phyloP scores from a whole-genome alignment of 2,888 invertebrate genomes.

The Trypoxylon attenuatum region DNA sequence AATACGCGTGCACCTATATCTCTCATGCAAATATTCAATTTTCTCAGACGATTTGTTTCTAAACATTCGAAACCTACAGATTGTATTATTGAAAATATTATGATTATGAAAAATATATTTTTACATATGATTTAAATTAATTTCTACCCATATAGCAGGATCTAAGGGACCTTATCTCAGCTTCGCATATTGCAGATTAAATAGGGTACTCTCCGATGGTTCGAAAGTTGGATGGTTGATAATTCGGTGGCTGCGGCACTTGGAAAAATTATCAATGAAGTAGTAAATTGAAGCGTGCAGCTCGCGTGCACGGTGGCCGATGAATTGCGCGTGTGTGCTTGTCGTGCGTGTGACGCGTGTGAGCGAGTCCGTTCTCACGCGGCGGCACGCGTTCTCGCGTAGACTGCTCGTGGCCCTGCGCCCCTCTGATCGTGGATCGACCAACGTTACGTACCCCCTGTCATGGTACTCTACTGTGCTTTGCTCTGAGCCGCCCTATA shows the following conservation, averaged over 20 bases:
- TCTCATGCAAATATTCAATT: background rate
- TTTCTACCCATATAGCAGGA: too few species aligned
- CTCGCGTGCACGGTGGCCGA: conserved; percentile 31
- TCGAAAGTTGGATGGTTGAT: too few species aligned
- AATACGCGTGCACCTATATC: conserved; percentile 7
- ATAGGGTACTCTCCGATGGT: too few species aligned
- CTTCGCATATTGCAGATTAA: too few species aligned
- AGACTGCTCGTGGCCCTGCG: conserved; percentile 21
- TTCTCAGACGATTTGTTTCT: background rate
- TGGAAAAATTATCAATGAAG: too few species aligned
- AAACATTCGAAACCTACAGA: background rate
- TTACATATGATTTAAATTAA: too few species aligned
- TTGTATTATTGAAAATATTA: background rate
- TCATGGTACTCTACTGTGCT: background rate
- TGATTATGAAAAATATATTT: too few species aligned
- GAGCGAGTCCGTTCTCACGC: conserved; percentile 73
- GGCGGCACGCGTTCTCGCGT: conserved; percentile 60
- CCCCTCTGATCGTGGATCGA: background rate
- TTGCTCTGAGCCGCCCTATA: conserved; percentile 9
- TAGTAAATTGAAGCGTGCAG: conserved; percentile 34
- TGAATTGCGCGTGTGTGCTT: conserved; percentile 40
- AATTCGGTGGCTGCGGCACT: too few species aligned
- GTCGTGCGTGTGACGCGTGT: conserved; percentile 66
- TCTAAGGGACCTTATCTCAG: too few species aligned
- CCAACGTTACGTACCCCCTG: background rate